These are phyloP conservation scores for Ia io DNA, from an alignment of 2,113 vertebrate species.

Conservation along the genomic window DNA sequence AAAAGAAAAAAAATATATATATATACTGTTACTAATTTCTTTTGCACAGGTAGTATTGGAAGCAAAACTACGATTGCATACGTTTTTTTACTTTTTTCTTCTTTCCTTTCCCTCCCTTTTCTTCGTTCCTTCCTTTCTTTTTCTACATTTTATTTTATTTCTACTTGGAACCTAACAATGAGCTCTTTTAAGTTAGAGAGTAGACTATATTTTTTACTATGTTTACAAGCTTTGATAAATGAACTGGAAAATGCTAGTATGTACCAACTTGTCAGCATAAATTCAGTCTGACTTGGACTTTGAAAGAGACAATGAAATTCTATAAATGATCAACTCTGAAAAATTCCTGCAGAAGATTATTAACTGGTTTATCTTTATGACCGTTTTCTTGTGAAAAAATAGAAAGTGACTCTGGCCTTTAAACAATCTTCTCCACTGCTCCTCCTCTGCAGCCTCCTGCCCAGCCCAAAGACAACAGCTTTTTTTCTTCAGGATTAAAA, in stretches of 20 bases:
- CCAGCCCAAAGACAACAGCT: background rate
- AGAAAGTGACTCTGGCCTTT: background rate
- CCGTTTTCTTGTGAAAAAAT: background rate
- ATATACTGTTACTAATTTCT: background rate
- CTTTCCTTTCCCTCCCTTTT: background rate
- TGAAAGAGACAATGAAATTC: background rate
- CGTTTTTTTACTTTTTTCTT: background rate
- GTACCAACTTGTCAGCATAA: background rate
- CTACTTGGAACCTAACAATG: background rate
- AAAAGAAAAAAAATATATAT: too few relatives aligned
- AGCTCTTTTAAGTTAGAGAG: background rate
- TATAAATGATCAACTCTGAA: slow-evolving; percentile 6
- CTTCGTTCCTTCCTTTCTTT: background rate
- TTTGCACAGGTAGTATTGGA: background rate
- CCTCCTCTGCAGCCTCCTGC: background rate
- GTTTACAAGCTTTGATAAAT: background rate
- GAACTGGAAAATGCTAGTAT: background rate
- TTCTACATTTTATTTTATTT: too few relatives aligned
- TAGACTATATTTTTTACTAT: background rate
- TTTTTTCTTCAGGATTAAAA: background rate
- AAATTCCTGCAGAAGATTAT: background rate
- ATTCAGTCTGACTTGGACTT: background rate
- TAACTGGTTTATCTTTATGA: background rate
- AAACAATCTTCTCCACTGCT: background rate
- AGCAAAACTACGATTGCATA: background rate